Evolutionary conservation across 1,140 invertebrate species (phyloP).

Genomic region (Kradibia gibbosae): DNA sequence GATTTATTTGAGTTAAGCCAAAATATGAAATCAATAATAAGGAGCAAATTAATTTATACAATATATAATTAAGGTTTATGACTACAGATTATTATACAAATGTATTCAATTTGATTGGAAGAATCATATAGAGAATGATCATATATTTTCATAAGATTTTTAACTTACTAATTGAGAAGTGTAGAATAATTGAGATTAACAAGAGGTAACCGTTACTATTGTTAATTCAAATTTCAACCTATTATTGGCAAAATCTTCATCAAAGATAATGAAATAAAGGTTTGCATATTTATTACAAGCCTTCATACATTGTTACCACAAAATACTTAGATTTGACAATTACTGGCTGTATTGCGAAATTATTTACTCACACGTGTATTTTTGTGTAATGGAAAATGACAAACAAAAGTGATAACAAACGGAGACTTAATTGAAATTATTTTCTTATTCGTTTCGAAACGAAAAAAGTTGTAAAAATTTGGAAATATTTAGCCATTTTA

Average conservation of each 20-base stretch:
- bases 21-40: conserved; percentile 40
- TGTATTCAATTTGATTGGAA: neutral
- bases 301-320: too few relatives aligned
- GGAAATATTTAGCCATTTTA: too few relatives aligned
- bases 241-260: neutral
- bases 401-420: too few relatives aligned
- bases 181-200: neutral
- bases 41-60: conserved; percentile 43
- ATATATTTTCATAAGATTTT: neutral
- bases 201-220: neutral
- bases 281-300: conserved; percentile 2
- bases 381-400: too few relatives aligned
- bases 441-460: too few relatives aligned
- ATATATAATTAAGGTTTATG: conserved; percentile 12
- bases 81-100: neutral
- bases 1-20: conserved; percentile 17
- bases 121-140: neutral
- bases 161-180: neutral
- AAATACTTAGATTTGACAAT: too few relatives aligned
- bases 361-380: too few relatives aligned
- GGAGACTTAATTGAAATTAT: too few relatives aligned
- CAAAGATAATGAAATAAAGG: neutral
- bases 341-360: too few relatives aligned
- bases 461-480: too few relatives aligned
- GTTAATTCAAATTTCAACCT: neutral